A percentile compares a stretch with the other conserved stretches of the same genome.
phyloP scores from a whole-genome alignment of 2,797 vertebrate species.

The Sylvilagus floridanus region DNA sequence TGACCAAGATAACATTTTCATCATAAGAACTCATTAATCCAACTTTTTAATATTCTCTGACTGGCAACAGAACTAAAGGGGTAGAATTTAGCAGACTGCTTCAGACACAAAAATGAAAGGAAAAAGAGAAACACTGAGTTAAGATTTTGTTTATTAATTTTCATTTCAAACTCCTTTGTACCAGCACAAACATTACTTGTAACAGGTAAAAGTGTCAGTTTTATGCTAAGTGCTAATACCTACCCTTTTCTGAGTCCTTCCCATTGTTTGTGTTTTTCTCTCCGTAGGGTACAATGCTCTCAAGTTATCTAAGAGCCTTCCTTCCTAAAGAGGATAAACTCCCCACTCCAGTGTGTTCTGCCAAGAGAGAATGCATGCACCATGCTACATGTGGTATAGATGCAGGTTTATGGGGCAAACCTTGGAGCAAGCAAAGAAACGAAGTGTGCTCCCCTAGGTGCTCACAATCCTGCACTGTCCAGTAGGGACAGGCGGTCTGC shows the following conservation, averaged over 20 bases:
- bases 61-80: background rate
- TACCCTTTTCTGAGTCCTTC: background rate
- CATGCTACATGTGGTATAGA: background rate
- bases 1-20: slow-evolving; percentile 57
- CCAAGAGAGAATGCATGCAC: background rate
- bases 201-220: background rate
- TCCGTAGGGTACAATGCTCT: background rate
- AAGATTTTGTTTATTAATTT: background rate
- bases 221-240: background rate
- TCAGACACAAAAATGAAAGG: background rate
- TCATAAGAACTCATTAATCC: slow-evolving; percentile 54
- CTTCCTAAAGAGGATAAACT: background rate
- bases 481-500: background rate
- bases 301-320: background rate
- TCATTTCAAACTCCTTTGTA: background rate
- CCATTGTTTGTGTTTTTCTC: background rate
- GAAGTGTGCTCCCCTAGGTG: fast-evolving
- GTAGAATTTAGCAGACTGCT: background rate
- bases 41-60: background rate
- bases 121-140: background rate
- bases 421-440: background rate
- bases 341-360: background rate
- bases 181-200: background rate
- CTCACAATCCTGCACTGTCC: background rate
- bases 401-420: background rate